Percentiles rank a stretch among this genome's conserved stretches.
These are phyloP conservation scores for Lacerta agilis DNA, from an alignment of 2,797 vertebrate species.

Conservation along the genomic window DNA sequence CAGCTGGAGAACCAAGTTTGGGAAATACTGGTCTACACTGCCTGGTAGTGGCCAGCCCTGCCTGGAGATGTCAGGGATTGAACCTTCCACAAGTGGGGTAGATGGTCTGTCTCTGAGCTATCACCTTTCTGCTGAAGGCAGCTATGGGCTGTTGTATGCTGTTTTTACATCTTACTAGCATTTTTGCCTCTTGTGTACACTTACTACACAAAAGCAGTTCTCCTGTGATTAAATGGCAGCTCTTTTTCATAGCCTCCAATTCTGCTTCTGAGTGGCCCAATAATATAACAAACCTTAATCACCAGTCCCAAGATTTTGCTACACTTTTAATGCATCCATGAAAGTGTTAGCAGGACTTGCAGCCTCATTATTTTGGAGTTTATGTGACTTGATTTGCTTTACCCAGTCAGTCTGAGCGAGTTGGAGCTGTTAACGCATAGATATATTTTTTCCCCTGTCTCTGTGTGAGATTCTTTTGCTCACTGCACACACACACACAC, in stretches of 20 bases:
- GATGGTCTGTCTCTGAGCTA: no score
- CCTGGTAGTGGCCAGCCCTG: no score
- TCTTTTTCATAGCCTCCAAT: not conserved
- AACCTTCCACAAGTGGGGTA: no score
- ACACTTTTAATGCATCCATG: not conserved
- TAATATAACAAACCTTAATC: not conserved
- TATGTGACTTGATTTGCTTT: conserved; percentile 23
- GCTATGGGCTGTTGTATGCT: no score
- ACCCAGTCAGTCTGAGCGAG: not conserved
- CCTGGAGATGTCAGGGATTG: no score
- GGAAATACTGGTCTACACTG: no score
- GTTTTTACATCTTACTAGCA: no score
- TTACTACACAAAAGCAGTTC: no score
- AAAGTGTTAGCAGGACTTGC: not conserved
- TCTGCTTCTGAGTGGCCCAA: not conserved
- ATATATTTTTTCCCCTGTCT: conserved; percentile 35
- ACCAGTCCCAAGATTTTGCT: not conserved
- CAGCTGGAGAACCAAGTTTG: no score
- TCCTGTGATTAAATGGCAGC: not conserved
- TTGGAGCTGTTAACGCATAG: fast-evolving
- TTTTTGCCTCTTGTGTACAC: no score
- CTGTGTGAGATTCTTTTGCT: conserved; percentile 21
- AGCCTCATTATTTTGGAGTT: not conserved
- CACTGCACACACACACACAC: not conserved
- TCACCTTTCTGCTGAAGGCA: no score